phyloP scores from a whole-genome alignment of 1,140 invertebrate genomes.

The Rhagoletis zephyria region DNA sequence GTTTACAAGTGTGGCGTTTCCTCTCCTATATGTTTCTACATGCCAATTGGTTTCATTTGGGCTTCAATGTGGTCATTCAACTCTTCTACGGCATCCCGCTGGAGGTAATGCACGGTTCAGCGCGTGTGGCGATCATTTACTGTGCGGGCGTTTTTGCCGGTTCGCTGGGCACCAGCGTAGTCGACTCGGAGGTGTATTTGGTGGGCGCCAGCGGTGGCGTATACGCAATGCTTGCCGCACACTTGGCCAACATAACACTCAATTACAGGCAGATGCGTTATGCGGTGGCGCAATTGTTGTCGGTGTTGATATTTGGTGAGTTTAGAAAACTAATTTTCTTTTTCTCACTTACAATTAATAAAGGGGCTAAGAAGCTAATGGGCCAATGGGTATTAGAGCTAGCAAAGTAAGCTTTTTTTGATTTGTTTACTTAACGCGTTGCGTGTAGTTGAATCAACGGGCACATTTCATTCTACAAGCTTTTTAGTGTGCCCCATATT shows the following conservation, averaged over 20 bases:
- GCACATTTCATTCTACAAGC: neutral
- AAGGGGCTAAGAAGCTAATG: too few species aligned
- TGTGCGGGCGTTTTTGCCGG: constrained; percentile 94
- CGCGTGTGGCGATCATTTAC: constrained; percentile 90
- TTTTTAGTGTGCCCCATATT: neutral
- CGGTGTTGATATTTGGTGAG: constrained; percentile 93
- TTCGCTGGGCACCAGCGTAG: constrained; percentile 91
- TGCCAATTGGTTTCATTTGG: constrained; percentile 95
- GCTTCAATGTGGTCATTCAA: constrained; percentile 95
- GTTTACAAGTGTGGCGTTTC: constrained; percentile 93
- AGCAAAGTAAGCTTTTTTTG: too few species aligned
- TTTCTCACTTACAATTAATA: neutral
- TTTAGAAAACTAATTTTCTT: constrained; percentile 56
- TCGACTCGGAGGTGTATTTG: constrained; percentile 93
- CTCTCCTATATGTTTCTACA: constrained; percentile 95
- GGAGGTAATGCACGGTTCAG: constrained; percentile 95
- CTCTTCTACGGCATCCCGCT: constrained; percentile 90
- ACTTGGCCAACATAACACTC: constrained; percentile 93
- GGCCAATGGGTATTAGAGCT: too few species aligned
- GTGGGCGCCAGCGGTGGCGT: constrained; percentile 95
- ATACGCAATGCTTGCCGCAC: constrained; percentile 93
- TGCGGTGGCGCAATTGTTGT: constrained; percentile 89
- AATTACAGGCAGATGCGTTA: constrained; percentile 98
- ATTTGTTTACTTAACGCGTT: neutral
- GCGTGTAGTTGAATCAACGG: neutral